phyloP scores from a whole-genome alignment of 2,797 vertebrate species.

The Microtus agrestis region DNA sequence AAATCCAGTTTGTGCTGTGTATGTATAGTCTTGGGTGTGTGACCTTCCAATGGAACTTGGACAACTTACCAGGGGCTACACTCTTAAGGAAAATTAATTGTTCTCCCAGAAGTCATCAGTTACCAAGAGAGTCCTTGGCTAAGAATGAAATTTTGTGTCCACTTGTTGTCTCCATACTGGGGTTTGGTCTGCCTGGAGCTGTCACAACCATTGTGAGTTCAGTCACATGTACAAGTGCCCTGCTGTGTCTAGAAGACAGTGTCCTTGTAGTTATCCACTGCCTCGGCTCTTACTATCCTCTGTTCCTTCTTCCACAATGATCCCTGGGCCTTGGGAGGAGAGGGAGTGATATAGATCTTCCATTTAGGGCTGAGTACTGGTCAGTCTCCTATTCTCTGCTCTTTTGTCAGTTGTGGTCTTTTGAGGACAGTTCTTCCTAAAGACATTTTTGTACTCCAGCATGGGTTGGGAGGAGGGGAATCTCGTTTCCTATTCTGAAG shows the following conservation, averaged over 20 bases:
- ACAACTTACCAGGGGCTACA: not conserved
- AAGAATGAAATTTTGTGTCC: not conserved
- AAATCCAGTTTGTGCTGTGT: too few species aligned
- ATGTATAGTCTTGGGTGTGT: not conserved
- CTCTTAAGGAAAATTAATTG: not conserved
- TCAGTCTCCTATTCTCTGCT: not conserved
- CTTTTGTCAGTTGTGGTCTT: not conserved
- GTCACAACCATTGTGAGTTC: not conserved
- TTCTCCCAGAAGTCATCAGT: not conserved
- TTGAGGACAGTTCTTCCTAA: not conserved
- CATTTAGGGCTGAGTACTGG: not conserved
- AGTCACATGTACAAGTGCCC: not conserved
- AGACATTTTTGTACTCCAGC: not conserved
- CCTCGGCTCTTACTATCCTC: not conserved
- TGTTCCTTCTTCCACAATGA: not conserved
- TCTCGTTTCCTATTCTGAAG: constrained; percentile 5
- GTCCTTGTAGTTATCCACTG: not conserved
- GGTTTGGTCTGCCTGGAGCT: not conserved
- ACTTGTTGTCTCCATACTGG: not conserved
- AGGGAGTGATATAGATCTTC: not conserved
- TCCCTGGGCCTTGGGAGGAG: not conserved
- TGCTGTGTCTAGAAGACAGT: not conserved
- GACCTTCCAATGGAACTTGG: not conserved
- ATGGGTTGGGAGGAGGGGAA: not conserved
- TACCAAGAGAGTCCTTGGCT: not conserved